Evolutionary conservation across 2,888 invertebrate genomes (phyloP).

Genomic region (Scaptomyza polygonia): DNA sequence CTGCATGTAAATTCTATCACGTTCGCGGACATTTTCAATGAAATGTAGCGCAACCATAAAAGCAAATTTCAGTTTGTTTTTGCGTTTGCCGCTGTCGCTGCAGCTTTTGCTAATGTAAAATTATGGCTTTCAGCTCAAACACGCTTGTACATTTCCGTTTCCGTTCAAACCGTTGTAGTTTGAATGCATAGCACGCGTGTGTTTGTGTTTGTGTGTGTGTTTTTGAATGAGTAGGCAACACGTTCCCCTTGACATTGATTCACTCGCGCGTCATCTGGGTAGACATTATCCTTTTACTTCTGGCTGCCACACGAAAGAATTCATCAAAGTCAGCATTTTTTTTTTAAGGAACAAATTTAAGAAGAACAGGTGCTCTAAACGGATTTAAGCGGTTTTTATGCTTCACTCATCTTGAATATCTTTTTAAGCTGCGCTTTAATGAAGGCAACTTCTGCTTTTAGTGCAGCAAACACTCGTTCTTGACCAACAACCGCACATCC

Average conservation of each 20-base stretch:
- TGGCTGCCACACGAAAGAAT: constrained; percentile 8
- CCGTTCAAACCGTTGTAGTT: constrained; percentile 59
- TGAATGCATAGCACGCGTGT: constrained; percentile 57
- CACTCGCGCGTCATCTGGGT: constrained; percentile 39
- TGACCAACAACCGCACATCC: constrained; percentile 21
- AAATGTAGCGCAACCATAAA: constrained; percentile 59
- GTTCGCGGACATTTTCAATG: constrained; percentile 61
- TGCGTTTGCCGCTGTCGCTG: too few relatives aligned
- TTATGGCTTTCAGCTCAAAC: constrained; percentile 70
- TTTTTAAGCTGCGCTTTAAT: constrained; percentile 21
- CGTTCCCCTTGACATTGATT: constrained; percentile 61
- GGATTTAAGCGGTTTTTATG: constrained; percentile 9
- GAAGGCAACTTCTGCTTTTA: constrained; percentile 6
- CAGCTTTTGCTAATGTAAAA: constrained; percentile 61
- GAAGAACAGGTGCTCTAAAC: constrained; percentile 1
- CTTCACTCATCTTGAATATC: constrained; percentile 13
- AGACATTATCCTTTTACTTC: constrained; percentile 38
- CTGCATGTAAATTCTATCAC: constrained; percentile 68
- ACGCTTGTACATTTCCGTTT: constrained; percentile 78
- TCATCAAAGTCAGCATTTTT: constrained; percentile 28
- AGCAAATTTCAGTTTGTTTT: constrained; percentile 30
- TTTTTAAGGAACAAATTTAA: not conserved
- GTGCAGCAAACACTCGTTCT: constrained; percentile 20
- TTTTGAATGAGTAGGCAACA: constrained; percentile 50
- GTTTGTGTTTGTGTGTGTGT: constrained; percentile 15